Evolutionary conservation across 1,140 invertebrate species (phyloP).

Genomic region (Caenorhabditis elegans): WBcel235 BX284603.4:3804501-3805000

Average conservation of each 20-base stretch:
- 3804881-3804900: too few relatives aligned
- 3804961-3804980: slow-evolving; percentile 23
- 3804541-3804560: too few relatives aligned
- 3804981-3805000: neutral
- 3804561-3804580: neutral
- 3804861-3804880: too few relatives aligned
- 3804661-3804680: too few relatives aligned
- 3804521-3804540: too few relatives aligned
- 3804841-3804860: neutral
- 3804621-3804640: neutral
- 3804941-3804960: neutral
- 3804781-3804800: neutral
- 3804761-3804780: too few relatives aligned
- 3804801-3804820: neutral
- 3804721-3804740: too few relatives aligned
- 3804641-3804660: neutral
- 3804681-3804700: too few relatives aligned
- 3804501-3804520: slow-evolving; percentile 1
- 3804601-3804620: neutral
- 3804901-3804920: neutral
- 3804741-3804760: too few relatives aligned
- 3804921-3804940: slow-evolving; percentile 13
- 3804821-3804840: neutral
- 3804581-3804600: neutral
- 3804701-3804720: too few relatives aligned